Evolutionary conservation across 2,888 invertebrate species (phyloP).

Genomic region (Ochropleura leucogaster): DNA sequence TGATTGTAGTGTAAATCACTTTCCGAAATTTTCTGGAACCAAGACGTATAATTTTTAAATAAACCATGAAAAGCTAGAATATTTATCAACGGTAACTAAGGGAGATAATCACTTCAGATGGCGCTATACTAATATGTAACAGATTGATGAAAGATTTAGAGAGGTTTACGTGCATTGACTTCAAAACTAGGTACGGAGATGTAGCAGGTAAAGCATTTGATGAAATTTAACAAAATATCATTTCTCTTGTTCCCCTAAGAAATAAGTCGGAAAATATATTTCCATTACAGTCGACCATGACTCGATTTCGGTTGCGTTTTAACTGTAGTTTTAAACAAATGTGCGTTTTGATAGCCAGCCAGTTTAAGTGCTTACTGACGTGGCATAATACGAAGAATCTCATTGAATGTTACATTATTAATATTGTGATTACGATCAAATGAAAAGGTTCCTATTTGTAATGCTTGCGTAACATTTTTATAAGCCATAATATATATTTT

Average conservation of each 20-base stretch:
- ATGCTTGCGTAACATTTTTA: neutral
- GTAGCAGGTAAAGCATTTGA: neutral
- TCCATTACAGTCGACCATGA: no score
- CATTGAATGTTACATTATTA: no score
- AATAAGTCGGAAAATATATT: no score
- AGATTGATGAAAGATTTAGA: neutral
- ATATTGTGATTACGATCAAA: no score
- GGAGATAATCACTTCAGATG: neutral
- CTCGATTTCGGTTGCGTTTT: no score
- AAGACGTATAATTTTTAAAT: neutral
- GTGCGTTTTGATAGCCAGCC: no score
- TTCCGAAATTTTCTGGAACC: constrained; percentile 80
- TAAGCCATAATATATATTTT: neutral
- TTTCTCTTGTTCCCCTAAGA: no score
- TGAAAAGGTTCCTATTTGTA: no score
- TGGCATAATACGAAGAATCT: no score
- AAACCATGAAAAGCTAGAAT: neutral
- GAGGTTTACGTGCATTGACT: neutral
- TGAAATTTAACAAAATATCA: neutral
- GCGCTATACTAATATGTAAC: neutral
- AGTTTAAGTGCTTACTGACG: no score
- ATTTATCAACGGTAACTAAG: no score
- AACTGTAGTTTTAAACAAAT: no score
- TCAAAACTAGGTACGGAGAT: neutral
- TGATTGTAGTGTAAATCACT: constrained; percentile 81